Evolutionary conservation across 2,797 vertebrate genomes (phyloP).

Genomic region (Mormyrus hasselquistii): DNA sequence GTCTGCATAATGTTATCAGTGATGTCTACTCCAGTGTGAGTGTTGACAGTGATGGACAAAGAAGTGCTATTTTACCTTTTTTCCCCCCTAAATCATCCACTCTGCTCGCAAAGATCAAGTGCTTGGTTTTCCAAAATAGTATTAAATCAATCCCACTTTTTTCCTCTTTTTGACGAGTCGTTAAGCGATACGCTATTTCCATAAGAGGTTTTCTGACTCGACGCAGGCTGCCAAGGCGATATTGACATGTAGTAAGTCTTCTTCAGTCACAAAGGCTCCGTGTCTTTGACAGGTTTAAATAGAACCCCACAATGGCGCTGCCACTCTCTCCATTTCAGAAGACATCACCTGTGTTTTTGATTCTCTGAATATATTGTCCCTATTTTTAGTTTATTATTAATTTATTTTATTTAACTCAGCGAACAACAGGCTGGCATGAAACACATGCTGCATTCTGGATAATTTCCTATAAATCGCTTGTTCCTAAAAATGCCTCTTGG

Average conservation of each 20-base stretch:
- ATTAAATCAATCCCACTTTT: constrained; percentile 53
- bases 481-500: constrained; percentile 38
- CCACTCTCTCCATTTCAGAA: constrained; percentile 13
- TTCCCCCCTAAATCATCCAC: constrained; percentile 48
- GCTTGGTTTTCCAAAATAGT: constrained; percentile 39
- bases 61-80: constrained; percentile 52
- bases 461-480: constrained; percentile 27
- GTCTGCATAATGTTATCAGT: constrained; percentile 54
- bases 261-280: constrained; percentile 12
- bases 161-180: constrained; percentile 42
- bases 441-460: constrained; percentile 27
- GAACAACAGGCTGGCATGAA: constrained; percentile 31
- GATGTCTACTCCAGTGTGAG: constrained; percentile 55
- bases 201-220: constrained; percentile 47
- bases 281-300: constrained; percentile 12
- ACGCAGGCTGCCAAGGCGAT: constrained; percentile 41
- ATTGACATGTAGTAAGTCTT: constrained; percentile 54
- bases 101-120: constrained; percentile 53
- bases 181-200: constrained; percentile 54
- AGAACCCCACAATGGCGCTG: neutral
- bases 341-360: constrained; percentile 24
- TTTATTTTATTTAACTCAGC: constrained; percentile 28
- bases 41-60: constrained; percentile 55
- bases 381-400: constrained; percentile 31
- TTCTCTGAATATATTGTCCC: constrained; percentile 27